A percentile compares a stretch with the other conserved stretches of the same genome.
Conservation (phyloP, 2,797 vertebrate species). For the Pseudochaenichthys georgianus region DNA sequence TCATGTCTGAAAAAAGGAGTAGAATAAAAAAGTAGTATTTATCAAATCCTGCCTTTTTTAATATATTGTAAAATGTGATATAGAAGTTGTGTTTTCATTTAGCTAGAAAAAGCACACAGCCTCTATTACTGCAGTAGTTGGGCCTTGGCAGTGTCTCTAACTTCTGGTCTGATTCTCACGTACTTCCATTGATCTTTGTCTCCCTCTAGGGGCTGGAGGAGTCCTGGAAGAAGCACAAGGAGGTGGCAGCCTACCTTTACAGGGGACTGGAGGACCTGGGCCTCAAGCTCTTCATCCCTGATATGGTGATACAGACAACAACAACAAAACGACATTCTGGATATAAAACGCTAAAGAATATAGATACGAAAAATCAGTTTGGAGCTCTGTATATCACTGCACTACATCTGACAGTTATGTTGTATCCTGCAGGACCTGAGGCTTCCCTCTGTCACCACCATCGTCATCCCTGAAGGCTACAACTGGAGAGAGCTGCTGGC, state of each 20-base stretch:
- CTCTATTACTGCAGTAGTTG: not conserved
- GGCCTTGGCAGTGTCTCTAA: not conserved
- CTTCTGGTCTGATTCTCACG: not conserved
- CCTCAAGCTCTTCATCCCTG: constrained; percentile 91
- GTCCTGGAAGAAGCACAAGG: constrained; percentile 89
- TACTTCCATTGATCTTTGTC: constrained; percentile 42
- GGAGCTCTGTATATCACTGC: not conserved
- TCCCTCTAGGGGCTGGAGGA: constrained; percentile 90
- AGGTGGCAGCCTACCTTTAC: constrained; percentile 86
- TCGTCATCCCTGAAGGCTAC: constrained; percentile 90
- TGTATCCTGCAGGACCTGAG: constrained; percentile 84
- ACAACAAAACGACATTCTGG: not conserved
- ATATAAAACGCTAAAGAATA: not conserved
- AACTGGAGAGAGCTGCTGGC: constrained; percentile 89
- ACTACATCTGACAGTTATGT: not conserved
- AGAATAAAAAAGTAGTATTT: too few relatives aligned
- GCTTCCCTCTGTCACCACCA: constrained; percentile 93
- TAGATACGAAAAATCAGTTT: constrained; percentile 8
- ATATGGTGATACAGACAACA: constrained; percentile 83
- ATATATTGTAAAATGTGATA: too few relatives aligned
- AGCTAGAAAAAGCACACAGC: not conserved
- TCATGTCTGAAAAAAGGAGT: too few relatives aligned
- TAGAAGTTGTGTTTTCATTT: not conserved
- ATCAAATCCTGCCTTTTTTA: too few relatives aligned
- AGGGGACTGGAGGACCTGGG: constrained; percentile 88